Conservation (phyloP, 2,797 vertebrate genomes). For the Perodicticus potto region DNA sequence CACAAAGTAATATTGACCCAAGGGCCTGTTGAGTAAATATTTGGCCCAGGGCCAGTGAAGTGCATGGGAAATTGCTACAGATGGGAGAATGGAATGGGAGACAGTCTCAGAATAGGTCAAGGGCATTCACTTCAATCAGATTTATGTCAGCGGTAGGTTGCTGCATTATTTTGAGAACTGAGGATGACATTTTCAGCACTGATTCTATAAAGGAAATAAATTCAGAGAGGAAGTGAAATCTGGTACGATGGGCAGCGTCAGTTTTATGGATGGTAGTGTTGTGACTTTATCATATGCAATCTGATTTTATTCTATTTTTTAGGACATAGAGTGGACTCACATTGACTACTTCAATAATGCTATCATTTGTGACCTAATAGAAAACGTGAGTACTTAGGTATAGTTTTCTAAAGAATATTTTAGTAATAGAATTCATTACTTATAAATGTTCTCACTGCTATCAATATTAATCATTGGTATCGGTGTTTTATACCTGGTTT, state of each 20-base stretch:
- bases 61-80: constrained; percentile 97
- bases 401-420: constrained; percentile 35
- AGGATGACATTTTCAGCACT: neutral
- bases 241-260: neutral
- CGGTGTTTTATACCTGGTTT: neutral
- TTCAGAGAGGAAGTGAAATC: neutral
- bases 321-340: constrained; percentile 99
- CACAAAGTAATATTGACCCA: constrained; percentile 86
- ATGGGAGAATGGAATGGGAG: constrained; percentile 86
- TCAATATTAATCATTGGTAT: neutral
- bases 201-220: constrained; percentile 16
- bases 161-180: constrained; percentile 6
- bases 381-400: constrained; percentile 95
- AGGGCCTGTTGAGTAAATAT: constrained; percentile 86
- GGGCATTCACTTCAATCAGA: constrained; percentile 65
- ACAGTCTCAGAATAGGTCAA: constrained; percentile 76
- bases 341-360: constrained; percentile 99
- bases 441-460: fast-evolving
- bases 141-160: constrained; percentile 53
- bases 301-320: constrained; percentile 79
- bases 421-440: neutral
- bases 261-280: neutral
- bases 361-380: constrained; percentile 98
- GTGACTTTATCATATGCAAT: neutral
- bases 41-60: constrained; percentile 91